Evolutionary conservation across 2,888 invertebrate species (phyloP).

Genomic region (Listrodromus nycthemerus): DNA sequence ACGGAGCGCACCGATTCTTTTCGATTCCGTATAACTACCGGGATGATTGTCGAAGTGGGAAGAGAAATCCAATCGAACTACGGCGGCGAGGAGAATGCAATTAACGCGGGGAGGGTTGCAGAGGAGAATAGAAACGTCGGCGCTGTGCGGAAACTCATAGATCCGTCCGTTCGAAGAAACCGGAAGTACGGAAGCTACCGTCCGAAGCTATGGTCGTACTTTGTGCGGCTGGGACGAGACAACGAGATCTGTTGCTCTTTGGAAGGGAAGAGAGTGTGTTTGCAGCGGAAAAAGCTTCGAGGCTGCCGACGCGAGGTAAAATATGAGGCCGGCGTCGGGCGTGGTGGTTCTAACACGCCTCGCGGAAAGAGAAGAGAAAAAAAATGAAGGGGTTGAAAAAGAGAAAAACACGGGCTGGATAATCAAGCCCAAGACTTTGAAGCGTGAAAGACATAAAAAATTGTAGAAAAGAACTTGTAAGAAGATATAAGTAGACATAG

Average conservation of each 20-base stretch:
- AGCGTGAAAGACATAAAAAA: not conserved
- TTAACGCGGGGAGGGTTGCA: conserved; percentile 8
- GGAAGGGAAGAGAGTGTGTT: conserved; percentile 69
- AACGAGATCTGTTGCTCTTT: not conserved
- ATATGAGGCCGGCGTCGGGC: conserved; percentile 74
- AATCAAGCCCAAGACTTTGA: not conserved
- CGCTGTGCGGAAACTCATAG: conserved; percentile 17
- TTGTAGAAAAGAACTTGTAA: not conserved
- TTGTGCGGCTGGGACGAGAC: not conserved
- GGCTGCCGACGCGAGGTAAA: conserved; percentile 74
- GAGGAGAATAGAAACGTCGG: conserved; percentile 4
- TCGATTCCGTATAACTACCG: conserved; percentile 1
- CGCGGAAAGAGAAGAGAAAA: conserved; percentile 48
- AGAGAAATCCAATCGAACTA: conserved; percentile 2
- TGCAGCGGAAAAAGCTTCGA: conserved; percentile 75
- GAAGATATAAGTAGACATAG: not conserved
- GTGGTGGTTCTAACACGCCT: conserved; percentile 72
- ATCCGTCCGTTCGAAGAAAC: conserved; percentile 19
- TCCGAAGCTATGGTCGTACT: not conserved
- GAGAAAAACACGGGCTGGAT: not conserved
- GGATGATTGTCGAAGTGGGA: not conserved
- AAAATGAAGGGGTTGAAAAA: conserved; percentile 39
- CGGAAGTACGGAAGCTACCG: conserved; percentile 29
- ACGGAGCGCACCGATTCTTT: conserved; percentile 30
- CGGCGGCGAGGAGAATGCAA: not conserved